Evolutionary conservation across 2,888 invertebrate genomes (phyloP).

Genomic region (Prosopocoilus inquinatus): DNA sequence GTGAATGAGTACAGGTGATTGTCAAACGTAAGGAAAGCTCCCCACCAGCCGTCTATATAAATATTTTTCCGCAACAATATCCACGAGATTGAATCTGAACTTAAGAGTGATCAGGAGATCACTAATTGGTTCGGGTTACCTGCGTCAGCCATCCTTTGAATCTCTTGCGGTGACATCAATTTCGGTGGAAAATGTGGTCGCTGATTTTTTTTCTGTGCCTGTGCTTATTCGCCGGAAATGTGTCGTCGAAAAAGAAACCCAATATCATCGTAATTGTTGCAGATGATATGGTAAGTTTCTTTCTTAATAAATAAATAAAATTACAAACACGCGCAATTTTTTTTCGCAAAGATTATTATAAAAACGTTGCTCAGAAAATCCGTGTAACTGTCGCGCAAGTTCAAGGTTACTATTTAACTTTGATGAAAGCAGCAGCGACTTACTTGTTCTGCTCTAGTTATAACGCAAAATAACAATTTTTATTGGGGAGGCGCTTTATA

Average conservation of each 20-base stretch:
- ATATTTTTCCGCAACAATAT: slow-evolving; percentile 25
- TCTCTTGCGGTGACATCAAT: background rate
- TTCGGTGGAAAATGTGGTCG: slow-evolving; percentile 13
- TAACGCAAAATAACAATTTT: no score
- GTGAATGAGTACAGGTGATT: background rate
- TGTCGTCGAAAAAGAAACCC: slow-evolving; percentile 46
- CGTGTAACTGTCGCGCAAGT: no score
- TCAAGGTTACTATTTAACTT: no score
- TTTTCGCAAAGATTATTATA: no score
- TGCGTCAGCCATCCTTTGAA: background rate
- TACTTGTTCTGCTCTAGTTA: no score
- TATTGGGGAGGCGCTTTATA: no score
- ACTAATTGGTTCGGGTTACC: slow-evolving; percentile 17
- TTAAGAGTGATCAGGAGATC: slow-evolving; percentile 20
- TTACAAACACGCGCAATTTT: no score
- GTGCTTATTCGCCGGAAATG: slow-evolving; percentile 7
- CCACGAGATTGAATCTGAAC: slow-evolving; percentile 20
- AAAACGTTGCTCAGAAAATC: no score
- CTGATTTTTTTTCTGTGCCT: slow-evolving; percentile 15
- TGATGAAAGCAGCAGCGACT: no score
- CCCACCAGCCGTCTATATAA: slow-evolving; percentile 20
- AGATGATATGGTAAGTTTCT: slow-evolving; percentile 72
- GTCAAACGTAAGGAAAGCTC: background rate
- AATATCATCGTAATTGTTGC: slow-evolving; percentile 77
- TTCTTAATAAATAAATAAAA: no score